Evolutionary conservation across 2,113 vertebrate species (phyloP).

Genomic region (Coturnix japonica): DNA sequence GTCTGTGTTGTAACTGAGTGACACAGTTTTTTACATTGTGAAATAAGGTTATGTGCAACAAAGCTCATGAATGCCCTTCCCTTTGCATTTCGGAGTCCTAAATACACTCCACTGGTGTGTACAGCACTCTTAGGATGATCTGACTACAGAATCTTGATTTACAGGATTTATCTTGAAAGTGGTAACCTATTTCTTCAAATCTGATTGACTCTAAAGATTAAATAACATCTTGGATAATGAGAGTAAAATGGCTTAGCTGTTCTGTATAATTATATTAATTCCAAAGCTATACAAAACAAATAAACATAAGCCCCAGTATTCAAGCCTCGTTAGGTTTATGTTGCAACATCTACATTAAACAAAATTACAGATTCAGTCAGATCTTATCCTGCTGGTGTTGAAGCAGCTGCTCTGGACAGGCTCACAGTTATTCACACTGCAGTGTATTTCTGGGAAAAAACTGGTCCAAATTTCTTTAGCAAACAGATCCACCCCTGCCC

Average conservation of each 20-base stretch:
- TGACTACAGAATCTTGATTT: not conserved
- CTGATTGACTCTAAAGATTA: constrained; percentile 44
- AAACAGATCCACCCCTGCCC: not conserved
- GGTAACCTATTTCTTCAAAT: constrained; percentile 20
- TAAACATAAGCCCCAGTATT: constrained; percentile 39
- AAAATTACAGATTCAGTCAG: constrained; percentile 25
- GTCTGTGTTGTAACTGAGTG: not conserved
- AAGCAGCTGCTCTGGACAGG: not conserved
- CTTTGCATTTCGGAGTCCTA: not conserved
- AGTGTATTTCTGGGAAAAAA: not conserved
- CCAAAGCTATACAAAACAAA: constrained; percentile 54
- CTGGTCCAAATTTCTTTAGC: not conserved
- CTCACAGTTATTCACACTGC: not conserved
- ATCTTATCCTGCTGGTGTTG: constrained; percentile 13
- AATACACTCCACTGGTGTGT: not conserved
- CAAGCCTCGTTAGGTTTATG: constrained; percentile 42
- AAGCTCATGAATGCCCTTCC: not conserved
- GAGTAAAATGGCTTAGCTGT: constrained; percentile 27
- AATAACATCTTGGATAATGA: constrained; percentile 51
- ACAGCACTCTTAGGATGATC: not conserved
- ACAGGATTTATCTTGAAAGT: not conserved
- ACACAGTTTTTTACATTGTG: not conserved
- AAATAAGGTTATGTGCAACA: not conserved
- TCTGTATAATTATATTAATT: constrained; percentile 60
- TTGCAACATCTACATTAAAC: constrained; percentile 28